Evolutionary conservation across 2,113 vertebrate genomes (phyloP), one percentile per base, ranked within the genome.

Genomic region (Brachyistius frenatus): DNA sequence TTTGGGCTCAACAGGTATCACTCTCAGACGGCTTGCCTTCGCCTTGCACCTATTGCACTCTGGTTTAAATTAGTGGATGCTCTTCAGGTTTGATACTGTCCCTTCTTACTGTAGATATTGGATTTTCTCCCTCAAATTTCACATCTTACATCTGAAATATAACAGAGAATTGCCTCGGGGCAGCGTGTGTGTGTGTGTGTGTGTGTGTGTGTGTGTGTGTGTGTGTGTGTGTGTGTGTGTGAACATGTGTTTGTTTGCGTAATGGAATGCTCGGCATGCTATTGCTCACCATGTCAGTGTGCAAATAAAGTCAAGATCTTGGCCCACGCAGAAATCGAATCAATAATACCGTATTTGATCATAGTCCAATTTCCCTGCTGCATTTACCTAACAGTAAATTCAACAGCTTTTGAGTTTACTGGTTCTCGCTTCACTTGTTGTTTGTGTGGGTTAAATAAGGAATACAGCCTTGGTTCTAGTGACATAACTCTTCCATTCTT

Each of bases 341-440:
- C 92, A 92, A 93, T 93, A 92, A 74, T 69, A 54, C 70, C 69
- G 63, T 77, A 80, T 87, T 91, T 91, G 88, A 93, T 89, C 81
- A 78, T 69, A 79, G 85, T 92, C 88, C 88, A 89, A 89, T 93
- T 92, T 92, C 76, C 83, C 80, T 80, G 83, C 82, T 88, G 83
- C 71, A 65, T 72, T 81, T 88, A 86, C 76, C 88, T 81, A 88
- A 91, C 88, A 84, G 83, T 84, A 85, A 88, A 88, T 78, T 83
- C 79, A 66, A 77, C 75, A 73, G 73, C 73, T 86, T 89, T 80
- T 75, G 74, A 79, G 73, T 81, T 84, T 69, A 58, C 76, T 83
- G 88, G 81, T 64, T 81, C 56, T 77, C 69, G 67, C 71, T 81
- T 65, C 41, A 53, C 64, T 88, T 75, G 62, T 73, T 70, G 37